Conservation (phyloP, 2,113 vertebrate genomes). For the Rafetus swinhoei region DNA sequence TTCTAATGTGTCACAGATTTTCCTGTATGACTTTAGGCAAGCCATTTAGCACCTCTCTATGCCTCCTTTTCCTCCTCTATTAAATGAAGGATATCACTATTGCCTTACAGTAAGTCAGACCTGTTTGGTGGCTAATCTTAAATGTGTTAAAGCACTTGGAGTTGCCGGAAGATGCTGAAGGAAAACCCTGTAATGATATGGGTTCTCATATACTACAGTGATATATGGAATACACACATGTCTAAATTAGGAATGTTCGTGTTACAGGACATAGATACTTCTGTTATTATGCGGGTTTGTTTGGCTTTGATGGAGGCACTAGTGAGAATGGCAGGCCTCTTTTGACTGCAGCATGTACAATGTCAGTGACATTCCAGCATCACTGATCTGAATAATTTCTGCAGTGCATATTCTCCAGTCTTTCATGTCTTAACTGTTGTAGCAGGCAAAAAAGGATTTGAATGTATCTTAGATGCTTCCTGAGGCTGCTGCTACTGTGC, state of each 20-base stretch:
- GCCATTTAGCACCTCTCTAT: no score
- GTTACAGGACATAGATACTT: not conserved
- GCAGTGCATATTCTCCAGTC: not conserved
- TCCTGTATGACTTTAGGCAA: not conserved
- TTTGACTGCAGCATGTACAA: not conserved
- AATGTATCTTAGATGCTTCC: not conserved
- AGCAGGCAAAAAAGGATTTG: not conserved
- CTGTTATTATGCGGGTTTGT: not conserved
- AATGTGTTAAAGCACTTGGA: not conserved
- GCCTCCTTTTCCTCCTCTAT: no score
- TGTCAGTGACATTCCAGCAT: not conserved
- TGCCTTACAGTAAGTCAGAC: not conserved
- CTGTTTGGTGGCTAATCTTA: not conserved
- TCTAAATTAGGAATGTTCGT: not conserved
- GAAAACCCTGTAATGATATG: not conserved
- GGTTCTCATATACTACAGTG: not conserved
- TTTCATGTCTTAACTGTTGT: not conserved
- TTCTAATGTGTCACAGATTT: not conserved
- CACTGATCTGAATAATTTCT: not conserved
- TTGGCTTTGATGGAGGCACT: not conserved
- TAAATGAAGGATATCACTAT: no score
- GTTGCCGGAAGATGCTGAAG: not conserved
- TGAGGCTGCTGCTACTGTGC: not conserved
- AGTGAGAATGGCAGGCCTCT: not conserved
- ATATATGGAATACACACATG: not conserved